Conservation (phyloP, 1,140 invertebrate species). For the Hypsibius dujardini region DNA sequence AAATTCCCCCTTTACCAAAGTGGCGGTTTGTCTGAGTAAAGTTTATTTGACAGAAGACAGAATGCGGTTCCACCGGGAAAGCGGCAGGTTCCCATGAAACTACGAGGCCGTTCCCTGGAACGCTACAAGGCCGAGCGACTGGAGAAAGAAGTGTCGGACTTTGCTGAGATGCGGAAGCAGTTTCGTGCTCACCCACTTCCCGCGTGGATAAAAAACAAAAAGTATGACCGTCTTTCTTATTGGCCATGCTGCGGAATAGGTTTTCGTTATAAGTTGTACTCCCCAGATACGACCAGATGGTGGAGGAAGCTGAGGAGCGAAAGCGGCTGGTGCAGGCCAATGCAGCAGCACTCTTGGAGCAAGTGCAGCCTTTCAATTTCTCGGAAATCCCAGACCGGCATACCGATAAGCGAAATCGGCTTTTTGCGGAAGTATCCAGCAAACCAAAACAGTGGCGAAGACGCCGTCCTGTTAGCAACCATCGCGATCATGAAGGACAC, state of each 20-base stretch:
- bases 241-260: no score
- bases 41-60: no score
- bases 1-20: no score
- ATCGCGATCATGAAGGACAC: no score
- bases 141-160: background rate
- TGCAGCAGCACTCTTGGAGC: background rate
- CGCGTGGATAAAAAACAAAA: background rate
- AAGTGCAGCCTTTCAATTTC: conserved; percentile 11
- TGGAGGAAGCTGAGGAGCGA: background rate
- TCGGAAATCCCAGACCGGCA: background rate
- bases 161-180: background rate
- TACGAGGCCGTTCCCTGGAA: background rate
- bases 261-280: background rate
- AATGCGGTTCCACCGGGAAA: no score
- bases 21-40: no score
- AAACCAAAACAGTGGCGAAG: no score
- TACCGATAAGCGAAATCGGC: no score
- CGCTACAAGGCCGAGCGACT: background rate
- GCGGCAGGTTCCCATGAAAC: no score
- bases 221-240: no score
- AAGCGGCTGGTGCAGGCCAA: background rate
- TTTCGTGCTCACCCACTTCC: background rate
- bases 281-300: background rate
- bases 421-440: no score
- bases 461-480: no score